Evolutionary conservation across 1,140 invertebrate species (phyloP).

Genomic region (Homalodisca vitripennis): DNA sequence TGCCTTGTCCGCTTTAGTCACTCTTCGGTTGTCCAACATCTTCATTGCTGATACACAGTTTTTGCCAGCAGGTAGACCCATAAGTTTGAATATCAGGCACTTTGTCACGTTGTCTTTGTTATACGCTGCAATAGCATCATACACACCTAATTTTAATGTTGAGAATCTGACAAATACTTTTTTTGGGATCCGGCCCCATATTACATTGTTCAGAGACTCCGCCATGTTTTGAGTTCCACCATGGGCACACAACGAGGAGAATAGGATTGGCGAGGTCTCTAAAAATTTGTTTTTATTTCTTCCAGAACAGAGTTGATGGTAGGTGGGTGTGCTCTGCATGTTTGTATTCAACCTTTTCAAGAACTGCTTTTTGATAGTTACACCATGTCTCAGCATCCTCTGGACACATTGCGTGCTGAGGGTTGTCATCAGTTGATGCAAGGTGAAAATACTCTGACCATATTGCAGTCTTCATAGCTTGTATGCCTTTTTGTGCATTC

Average conservation of each 20-base stretch:
- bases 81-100: constrained; percentile 4
- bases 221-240: constrained; percentile 32
- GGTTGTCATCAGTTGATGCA: not conserved
- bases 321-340: constrained; percentile 5
- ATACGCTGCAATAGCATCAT: constrained; percentile 18
- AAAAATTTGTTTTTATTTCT: constrained; percentile 17
- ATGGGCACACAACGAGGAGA: constrained; percentile 26
- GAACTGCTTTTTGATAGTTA: not conserved
- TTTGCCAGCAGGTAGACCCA: constrained; percentile 17
- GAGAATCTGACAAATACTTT: constrained; percentile 26
- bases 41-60: constrained; percentile 14
- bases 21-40: not conserved
- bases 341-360: not conserved
- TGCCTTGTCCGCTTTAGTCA: not conserved
- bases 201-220: constrained; percentile 31
- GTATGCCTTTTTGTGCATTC: too few relatives aligned
- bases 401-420: not conserved
- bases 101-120: constrained; percentile 24
- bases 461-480: constrained; percentile 9
- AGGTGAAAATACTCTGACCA: constrained; percentile 16
- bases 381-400: not conserved
- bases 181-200: constrained; percentile 31
- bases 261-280: constrained; percentile 5
- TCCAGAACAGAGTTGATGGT: not conserved
- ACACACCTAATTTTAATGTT: too few relatives aligned